Evolutionary conservation across 2,113 vertebrate genomes (phyloP), one percentile per base, ranked within the genome.

Genomic region (Vicugna pacos): DNA sequence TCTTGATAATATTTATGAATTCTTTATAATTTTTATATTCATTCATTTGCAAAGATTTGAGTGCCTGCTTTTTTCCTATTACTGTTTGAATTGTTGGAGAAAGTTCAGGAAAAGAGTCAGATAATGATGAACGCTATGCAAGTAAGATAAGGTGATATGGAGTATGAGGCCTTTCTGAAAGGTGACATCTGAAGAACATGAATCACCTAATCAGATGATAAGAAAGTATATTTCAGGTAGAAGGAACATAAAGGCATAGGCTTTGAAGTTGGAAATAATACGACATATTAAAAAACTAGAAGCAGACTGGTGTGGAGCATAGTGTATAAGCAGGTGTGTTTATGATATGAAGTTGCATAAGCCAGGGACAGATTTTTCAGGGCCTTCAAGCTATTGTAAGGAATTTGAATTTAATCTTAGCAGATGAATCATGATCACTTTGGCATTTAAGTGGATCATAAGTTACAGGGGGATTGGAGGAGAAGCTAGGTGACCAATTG

Each of bases 341-440:
- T 82, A 58, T 42, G 50, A 58, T 48, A 28, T 0, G 35, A 91
- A 7, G 4, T 89, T 58, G 32, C 35, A 73, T 83, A 52, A 75
- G 94, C 13, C 48, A 82, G 50, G 79, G 42, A 2, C 30, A 52
- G 46, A 19, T 70, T 56, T 58, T 85, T 96, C 14, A 76, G 48
- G 20, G 50, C 22, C 3, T 65, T 89, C 17, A 81, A 50, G 32
- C 14, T 14, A 60, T 42, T 91, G 22, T 38, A 69, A 85, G 28
- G 65, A 32, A 32, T 81, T 89, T 80, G 20, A 30, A n/a, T 94
- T 95, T 90, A 79, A 35, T 93, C 95, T 90, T 89, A 95, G 26
- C 24, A 80, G 0, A 32, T 86, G 28, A 96, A 13, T 96, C 5
- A 58, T 73, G 22, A 22, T 83, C 17, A 69, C 1, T 52, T 93